Evolutionary conservation across 1,140 invertebrate genomes (phyloP), one percentile per base, ranked within the genome.

Genomic region (Brachionus sp.): DNA sequence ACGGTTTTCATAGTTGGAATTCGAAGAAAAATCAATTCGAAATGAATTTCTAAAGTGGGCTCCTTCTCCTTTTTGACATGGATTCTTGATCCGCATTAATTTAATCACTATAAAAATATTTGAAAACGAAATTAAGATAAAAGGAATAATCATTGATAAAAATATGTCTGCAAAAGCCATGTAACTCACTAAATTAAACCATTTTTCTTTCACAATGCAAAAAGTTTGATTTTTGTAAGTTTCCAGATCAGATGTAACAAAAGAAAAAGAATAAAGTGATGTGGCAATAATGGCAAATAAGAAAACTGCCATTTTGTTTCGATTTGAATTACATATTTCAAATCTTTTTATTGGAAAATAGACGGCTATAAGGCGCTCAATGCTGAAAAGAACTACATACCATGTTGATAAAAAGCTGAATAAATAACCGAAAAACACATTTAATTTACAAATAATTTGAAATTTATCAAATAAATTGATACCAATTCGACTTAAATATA

Each of bases 401-500:
- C 88, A 89, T 9, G 88, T 86, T 33, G 87, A 88, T 9, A 88
- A 85, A 73, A 88, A 89, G 35, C 86, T 86, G 82, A 86, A 87
- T 5, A 87, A 86, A 84, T 86, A 87, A n/a, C 86, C 86, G 13
- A 86, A 13, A 57, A 86, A 89, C 10, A 88, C 85, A 1, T 87
- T 84, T 5, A 87, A 84, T 70, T 88, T 87, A 84, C 88, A 89
- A 44, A 75, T 78, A n/a, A 70, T 44, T 53, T 46, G 19, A 33
- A 35, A 75, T 77, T 84, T 84, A 44, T 86, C 84, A 25, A 75
- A 75, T 5, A 87, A 12, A 12, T 87, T 85, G 85, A 90, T 90
- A 4, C 90, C 90, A 1, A 91, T 57, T 3, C 87, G 88, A 19
- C 90, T 90, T 13, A 91, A 78, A 91, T 91, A 92, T 0, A 90